Base-by-base conservation (phyloP, 2,888 invertebrate species). In the Mythimna impura region DNA sequence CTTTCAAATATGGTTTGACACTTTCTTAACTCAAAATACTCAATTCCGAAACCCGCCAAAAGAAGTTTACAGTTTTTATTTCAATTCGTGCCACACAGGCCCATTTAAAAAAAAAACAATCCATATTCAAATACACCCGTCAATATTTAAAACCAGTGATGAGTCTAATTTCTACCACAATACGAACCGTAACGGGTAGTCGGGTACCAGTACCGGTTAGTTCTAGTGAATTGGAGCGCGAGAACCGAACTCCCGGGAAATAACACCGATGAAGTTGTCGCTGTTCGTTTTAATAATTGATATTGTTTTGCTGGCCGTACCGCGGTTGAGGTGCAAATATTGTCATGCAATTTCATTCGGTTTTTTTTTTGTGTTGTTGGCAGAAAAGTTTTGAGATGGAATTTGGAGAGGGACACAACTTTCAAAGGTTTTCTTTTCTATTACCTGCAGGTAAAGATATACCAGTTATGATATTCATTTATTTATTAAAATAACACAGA, bases 211-310 rank as follows among this genome's bases (percentile, higher is more conserved):
- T 66, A 70, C 57, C 60, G 71, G 83, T 81, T 79, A 82, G 85
- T 83, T 82, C 64, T 78, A 69, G 85, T 86, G 85, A 87, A 89
- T 85, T 86, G 85, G 82, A 86, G 83, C 82, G 75, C 58, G 74
- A 71, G 66, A 85, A 81, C 83, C 73, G 78, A 86, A 81, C 82
- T 81, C 84, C 66, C 82, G 84, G 88, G 83, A 87, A 86, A 88
- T 85, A 87, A 84, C 78, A 74, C 68, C 81, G 76, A 85, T 87
- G 84, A 84, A 74, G 73, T 86, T 85, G 83, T 81, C 82, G 73
- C 57, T 69, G 70, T 65, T 47, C 74, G 76, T 76, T 76, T 87
- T 82, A 86, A 87, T 87, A 87, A 86, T 83, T 82, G 78, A 87
- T 82, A 79, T 80, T 80, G 76, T 83, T 80, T 78, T 79, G 85